phyloP scores from a whole-genome alignment of 2,797 vertebrate genomes.

The Liparis tanakae region DNA sequence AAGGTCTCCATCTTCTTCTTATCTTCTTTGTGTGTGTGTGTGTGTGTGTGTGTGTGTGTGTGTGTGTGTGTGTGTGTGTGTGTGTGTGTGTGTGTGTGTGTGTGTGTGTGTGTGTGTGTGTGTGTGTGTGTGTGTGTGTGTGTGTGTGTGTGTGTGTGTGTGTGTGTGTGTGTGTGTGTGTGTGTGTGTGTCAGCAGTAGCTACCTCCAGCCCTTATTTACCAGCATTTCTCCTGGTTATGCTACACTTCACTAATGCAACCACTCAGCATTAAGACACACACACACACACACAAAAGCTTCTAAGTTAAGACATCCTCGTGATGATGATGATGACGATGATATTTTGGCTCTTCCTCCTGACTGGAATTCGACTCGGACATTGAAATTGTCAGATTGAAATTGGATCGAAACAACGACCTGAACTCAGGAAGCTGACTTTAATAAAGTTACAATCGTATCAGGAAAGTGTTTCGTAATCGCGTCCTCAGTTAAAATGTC shows the following conservation, averaged over 20 bases:
- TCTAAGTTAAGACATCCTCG: conserved; percentile 10
- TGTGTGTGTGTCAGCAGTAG: conserved; percentile 35
- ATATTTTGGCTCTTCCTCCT: neutral
- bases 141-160: neutral
- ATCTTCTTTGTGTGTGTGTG: neutral
- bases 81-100: neutral
- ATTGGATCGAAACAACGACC: neutral
- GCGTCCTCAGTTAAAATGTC: too few relatives aligned
- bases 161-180: neutral
- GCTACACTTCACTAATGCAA: conserved; percentile 30
- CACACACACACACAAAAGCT: conserved; percentile 8
- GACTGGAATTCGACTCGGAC: neutral
- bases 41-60: conserved; percentile 10
- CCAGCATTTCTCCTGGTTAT: conserved; percentile 25
- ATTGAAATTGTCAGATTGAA: neutral
- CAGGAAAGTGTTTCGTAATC: too few relatives aligned
- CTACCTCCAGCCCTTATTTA: conserved; percentile 52
- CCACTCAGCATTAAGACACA: conserved; percentile 34
- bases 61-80: neutral
- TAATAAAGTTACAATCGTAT: too few relatives aligned
- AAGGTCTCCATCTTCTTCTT: neutral
- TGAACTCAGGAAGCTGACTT: too few relatives aligned
- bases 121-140: neutral
- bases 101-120: neutral
- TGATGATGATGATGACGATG: neutral